A percentile compares a stretch with the other conserved stretches of the same genome.
Conservation (phyloP, 2,888 invertebrate genomes). For the Hermodice carunculata region DNA sequence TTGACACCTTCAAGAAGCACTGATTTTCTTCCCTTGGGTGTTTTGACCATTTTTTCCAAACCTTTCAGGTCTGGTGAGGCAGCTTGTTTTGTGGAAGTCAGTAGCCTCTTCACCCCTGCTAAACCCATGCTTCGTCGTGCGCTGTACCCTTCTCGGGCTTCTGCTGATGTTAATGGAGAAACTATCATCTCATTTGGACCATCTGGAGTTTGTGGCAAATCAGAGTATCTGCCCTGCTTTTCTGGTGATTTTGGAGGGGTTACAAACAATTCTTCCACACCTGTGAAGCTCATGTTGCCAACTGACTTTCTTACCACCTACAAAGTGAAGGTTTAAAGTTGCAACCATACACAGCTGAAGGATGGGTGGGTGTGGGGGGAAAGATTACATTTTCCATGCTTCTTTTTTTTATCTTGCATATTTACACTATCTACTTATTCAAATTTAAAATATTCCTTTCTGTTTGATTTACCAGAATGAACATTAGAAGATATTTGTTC, state of each 20-base stretch:
- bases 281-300: conserved; percentile 32
- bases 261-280: conserved; percentile 44
- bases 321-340: too few relatives aligned
- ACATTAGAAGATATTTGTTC: too few relatives aligned
- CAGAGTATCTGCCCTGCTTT: conserved; percentile 49
- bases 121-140: conserved; percentile 18
- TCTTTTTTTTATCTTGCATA: too few relatives aligned
- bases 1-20: conserved; percentile 35
- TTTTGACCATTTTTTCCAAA: conserved; percentile 30
- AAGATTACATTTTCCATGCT: too few relatives aligned
- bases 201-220: conserved; percentile 64
- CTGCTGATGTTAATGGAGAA: too few relatives aligned
- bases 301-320: too few relatives aligned
- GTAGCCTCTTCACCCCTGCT: conserved; percentile 36
- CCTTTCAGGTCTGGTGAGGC: conserved; percentile 29
- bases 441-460: too few relatives aligned
- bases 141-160: too few relatives aligned
- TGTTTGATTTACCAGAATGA: too few relatives aligned
- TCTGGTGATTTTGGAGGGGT: conserved; percentile 36
- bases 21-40: conserved; percentile 34
- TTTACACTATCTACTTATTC: too few relatives aligned
- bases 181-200: conserved; percentile 67
- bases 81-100: conserved; percentile 32
- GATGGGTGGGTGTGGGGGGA: too few relatives aligned
- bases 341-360: too few relatives aligned